Evolutionary conservation across 2,888 invertebrate species (phyloP), one percentile per base, ranked within the genome.

Genomic region (Aporophyla nigra): DNA sequence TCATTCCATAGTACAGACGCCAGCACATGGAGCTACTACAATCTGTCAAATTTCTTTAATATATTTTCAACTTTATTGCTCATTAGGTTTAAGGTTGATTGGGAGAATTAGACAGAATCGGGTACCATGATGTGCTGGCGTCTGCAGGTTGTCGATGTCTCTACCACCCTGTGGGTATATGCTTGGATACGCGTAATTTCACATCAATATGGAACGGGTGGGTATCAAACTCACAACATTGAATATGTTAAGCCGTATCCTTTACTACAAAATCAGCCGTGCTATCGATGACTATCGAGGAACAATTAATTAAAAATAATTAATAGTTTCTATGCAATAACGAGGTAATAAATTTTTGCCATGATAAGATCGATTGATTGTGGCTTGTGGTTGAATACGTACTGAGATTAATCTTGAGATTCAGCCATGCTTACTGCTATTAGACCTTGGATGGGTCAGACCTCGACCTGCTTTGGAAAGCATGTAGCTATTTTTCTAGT

Each of bases 241-340:
- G n/a, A n/a, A 2, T 46, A 49, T 5, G 66, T 14, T 5, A 80
- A 74, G 43, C 80, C 80, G 49, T 71, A 46, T 78, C 71, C 71
- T 56, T 71, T 56, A 21, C 62, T 76, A 66, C 51, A 62, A 43
- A 65, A 79, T 58, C 53, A 68, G 6, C 53, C 49, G 43, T 49
- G 49, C n/a, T 58, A 40, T 16, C 66, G 68, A 80, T 75, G 12
- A 12, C 43, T 69, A 69, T 76, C 79, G 49, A 49, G 6, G 12
- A 51, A 19, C 65, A 51, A 79, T 76, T 69, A 75, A 81, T 80
- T 69, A 75, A 54, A 69, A 81, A 27, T 79, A 81, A 79, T 79
- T 51, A 59, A 66, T 76, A 69, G 76, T 54, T 66, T 65, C 43
- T 51, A 21, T 76, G 54, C 59, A 80, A 75, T 79, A 79, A 81